phyloP scores from a whole-genome alignment of 2,888 invertebrate genomes.

The Scotopteryx bipunctaria region DNA sequence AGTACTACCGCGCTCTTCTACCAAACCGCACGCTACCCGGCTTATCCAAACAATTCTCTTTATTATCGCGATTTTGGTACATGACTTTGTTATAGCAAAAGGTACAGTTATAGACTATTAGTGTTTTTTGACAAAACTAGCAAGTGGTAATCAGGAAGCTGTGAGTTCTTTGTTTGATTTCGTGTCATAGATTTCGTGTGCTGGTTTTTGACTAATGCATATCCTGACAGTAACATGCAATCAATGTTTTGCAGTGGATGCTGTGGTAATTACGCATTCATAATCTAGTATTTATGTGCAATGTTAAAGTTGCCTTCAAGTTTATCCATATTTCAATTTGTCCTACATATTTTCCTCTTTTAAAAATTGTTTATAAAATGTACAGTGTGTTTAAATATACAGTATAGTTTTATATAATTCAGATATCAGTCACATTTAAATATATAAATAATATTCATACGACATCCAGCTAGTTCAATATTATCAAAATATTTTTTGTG shows the following conservation, averaged over 20 bases:
- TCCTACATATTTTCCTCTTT: conserved; percentile 31
- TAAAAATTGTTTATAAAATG: no score
- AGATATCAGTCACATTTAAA: no score
- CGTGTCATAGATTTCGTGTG: conserved; percentile 9
- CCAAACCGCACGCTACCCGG: conserved; percentile 43
- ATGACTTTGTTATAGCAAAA: conserved; percentile 38
- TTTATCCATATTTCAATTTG: conserved; percentile 41
- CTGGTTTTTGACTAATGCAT: conserved; percentile 11
- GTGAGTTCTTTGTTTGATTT: conserved; percentile 16
- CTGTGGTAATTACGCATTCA: conserved; percentile 34
- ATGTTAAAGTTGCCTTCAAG: conserved; percentile 38
- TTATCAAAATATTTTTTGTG: conserved; percentile 17
- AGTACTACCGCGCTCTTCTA: conserved; percentile 61
- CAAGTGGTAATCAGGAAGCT: conserved; percentile 27
- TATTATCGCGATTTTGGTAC: conserved; percentile 54
- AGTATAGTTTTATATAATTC: no score
- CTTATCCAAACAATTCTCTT: conserved; percentile 41
- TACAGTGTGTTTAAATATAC: no score
- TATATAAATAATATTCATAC: not conserved
- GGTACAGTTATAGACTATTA: conserved; percentile 14
- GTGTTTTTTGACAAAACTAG: conserved; percentile 2
- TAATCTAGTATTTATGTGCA: conserved; percentile 42
- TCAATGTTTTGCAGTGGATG: conserved; percentile 37
- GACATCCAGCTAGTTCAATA: not conserved
- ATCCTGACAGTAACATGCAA: conserved; percentile 28